Percentiles rank a stretch among this genome's conserved stretches.
Conservation (phyloP, 2,888 invertebrate genomes). For the Ceraclea dissimilis region DNA sequence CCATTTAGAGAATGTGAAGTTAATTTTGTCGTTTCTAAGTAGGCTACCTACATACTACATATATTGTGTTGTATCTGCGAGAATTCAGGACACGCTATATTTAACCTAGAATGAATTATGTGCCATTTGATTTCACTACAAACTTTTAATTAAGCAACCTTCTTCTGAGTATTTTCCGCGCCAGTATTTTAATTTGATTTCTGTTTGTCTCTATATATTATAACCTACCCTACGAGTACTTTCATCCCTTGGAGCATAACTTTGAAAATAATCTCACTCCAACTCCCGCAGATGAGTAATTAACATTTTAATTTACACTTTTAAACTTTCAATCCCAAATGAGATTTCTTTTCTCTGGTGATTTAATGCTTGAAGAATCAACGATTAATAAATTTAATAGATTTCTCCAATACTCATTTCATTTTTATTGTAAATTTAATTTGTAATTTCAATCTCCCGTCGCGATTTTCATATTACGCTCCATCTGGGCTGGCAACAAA, state of each 20-base stretch:
- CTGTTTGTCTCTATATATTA: neutral
- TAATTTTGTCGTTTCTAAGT: too few species aligned
- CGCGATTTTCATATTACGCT: too few species aligned
- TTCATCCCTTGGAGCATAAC: neutral
- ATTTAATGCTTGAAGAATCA: too few species aligned
- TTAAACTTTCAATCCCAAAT: neutral
- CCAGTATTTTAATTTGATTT: neutral
- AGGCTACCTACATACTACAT: too few species aligned
- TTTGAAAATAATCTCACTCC: neutral
- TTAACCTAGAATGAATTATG: neutral
- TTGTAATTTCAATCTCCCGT: too few species aligned
- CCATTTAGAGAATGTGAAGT: too few species aligned
- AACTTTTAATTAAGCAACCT: conserved; percentile 1
- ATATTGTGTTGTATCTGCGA: too few species aligned
- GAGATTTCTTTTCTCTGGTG: neutral
- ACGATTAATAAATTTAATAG: too few species aligned
- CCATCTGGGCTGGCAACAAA: too few species aligned
- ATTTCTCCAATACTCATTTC: too few species aligned
- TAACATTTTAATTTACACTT: neutral
- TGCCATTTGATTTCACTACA: neutral
- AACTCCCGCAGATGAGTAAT: neutral
- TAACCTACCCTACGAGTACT: neutral
- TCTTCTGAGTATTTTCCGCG: neutral
- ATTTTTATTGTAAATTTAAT: too few species aligned
- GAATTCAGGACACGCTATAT: neutral